A percentile compares a stretch with the other conserved stretches of the same genome.
phyloP scores from a whole-genome alignment of 2,113 vertebrate species.

The Indicator indicator region DNA sequence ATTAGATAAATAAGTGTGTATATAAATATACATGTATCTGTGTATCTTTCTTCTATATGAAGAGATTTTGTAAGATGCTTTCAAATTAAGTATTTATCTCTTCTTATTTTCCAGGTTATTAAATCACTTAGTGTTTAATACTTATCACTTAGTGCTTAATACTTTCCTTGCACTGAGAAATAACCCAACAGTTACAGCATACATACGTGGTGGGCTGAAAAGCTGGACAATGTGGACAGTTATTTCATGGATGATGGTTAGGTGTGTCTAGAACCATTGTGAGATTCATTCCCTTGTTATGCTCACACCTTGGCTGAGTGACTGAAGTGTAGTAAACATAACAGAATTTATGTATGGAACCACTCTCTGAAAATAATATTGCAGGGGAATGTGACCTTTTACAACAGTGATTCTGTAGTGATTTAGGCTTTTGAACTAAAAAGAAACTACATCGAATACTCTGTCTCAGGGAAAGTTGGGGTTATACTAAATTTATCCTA shows the following conservation, averaged over 20 bases:
- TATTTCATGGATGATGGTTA: not conserved
- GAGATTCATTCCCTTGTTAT: not conserved
- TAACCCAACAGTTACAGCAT: not conserved
- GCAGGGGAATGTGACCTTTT: not conserved
- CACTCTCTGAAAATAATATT: not conserved
- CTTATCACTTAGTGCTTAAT: not conserved
- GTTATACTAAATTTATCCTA: not conserved
- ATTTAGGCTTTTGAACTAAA: not conserved
- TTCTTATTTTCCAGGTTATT: not conserved
- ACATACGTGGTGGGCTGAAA: not conserved
- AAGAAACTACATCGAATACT: not conserved
- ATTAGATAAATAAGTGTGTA: not conserved
- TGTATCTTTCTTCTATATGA: not conserved
- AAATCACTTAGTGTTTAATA: not conserved
- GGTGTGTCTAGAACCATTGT: not conserved
- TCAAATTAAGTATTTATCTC: not conserved
- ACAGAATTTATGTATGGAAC: not conserved
- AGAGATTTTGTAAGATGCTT: not conserved
- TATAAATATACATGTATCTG: not conserved
- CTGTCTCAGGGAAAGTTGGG: not conserved
- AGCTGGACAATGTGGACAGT: not conserved
- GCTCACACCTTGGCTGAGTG: not conserved
- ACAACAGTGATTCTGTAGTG: not conserved
- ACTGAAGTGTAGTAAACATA: not conserved
- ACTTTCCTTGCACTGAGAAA: not conserved